Base-by-base conservation (phyloP, 2,113 vertebrate genomes). In the Murina feae region DNA sequence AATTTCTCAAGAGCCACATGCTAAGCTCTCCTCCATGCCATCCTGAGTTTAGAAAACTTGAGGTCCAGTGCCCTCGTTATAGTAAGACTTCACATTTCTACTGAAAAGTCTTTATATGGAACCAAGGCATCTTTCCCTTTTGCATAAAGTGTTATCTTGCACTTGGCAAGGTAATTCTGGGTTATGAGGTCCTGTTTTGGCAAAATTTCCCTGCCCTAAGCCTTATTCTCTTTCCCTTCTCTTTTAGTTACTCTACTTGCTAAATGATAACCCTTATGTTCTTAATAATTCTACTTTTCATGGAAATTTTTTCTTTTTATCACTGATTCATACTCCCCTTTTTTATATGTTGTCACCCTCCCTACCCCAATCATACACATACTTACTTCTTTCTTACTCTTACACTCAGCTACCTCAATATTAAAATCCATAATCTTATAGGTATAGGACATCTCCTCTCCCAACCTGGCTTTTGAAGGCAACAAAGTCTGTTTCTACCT, bases 91-190 rank as follows among this genome's bases (percentile, higher is more conserved):
- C 53, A 72, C 55, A 17, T 83, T 32, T 79, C 49, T 30, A 35
- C 21, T 78, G 28, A 90, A 35, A 93, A 94, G n/a, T 91, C 23
- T 86, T 84, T 71, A 68, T n/a, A 28, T 16, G 9, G 32, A 89
- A 91, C 10, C 42, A 69, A 71, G 28, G 23, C 8, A 89, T 58
- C 32, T 60, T 84, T 92, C 35, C 20, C 37, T 90, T 87, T 44
- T 90, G 71, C 16, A 44, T 87, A 93, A 75, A 18, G 51, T 60
- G 51, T 13, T 13, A 86, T 63, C 60, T 76, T 78, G 88, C 28
- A 95, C 89, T 71, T 78, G 53, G 47, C 20, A 89, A 16, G 23
- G 39, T 81, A 91, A 96, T 74, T 91, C 80, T 71, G 16, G 63
- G 32, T 89, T 86, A 37, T 23, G 25, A 85, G 18, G 20, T 60